Base-by-base conservation (phyloP, 2,888 invertebrate species). In the Diplolepis rosae region DNA sequence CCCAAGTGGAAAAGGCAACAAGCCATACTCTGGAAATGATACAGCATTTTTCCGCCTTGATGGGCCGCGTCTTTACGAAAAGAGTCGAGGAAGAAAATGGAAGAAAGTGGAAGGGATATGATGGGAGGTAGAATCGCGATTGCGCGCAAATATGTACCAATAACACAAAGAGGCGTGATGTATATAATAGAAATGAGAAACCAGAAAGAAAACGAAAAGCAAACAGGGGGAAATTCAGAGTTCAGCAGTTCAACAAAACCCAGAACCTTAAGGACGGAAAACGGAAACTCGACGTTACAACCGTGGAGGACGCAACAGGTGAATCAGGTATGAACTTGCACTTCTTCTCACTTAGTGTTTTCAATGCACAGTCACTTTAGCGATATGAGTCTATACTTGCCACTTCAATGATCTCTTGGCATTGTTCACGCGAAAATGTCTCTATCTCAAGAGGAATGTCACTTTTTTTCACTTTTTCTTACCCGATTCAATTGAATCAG, bases 231-330 rank as follows among this genome's bases (percentile, higher is more conserved):
- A 71, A 73, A 73, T 42, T 45, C 51, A 65, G 73, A 67, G 39
- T 52, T 11, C 42, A 13, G 51, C 6, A 18, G 61, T 54, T 24
- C 42, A 66, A 69, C 56, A 54, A 66, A 71, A 68, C 69, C 61
- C 51, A 28, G 24, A 45, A 74, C 52, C 68, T n/a, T 67, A 65
- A 70, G 73, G 73, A 52, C n/a, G n/a, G n/a, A n/a, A n/a, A n/a
- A n/a, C n/a, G 69, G 66, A 65, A 70, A 66, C 65, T 48, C 30
- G 65, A 50, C 68, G 72, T 68, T 71, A 66, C 67, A 54, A 66
- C 66, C 54, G 45, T 30, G 56, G 70, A 54, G 32, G 50, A 76
- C 67, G 79, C 77, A 79, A 80, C 78, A 79, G 77, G 80, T 79
- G 79, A 74, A 75, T 65, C 73, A 79, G 74, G 75, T 75, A 61